Evolutionary conservation across 2,797 vertebrate species (phyloP), one percentile per base, ranked within the genome.

Genomic region (Cirrhinus molitorella): DNA sequence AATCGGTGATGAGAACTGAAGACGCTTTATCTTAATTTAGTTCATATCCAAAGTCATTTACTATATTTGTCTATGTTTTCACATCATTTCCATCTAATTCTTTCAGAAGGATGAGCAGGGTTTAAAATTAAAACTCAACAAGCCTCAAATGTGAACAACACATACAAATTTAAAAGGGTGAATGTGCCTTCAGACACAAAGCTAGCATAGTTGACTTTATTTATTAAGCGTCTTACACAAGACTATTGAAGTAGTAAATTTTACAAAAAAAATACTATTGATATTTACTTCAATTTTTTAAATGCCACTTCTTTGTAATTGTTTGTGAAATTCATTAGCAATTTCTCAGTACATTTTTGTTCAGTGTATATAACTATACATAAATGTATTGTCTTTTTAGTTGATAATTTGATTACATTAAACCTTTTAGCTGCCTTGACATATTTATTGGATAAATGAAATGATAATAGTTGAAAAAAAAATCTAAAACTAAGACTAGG

Each of bases 1-100:
- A 53, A 83, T 49, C 59, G 49, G 70, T 74, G 79, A 81, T 59
- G 67, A 14, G 67, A 34, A 47, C 65, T 43, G 31, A 34, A 71
- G 66, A 61, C 16, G 45, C 40, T 83, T 75, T n/a, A 65, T 76
- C 72, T 76, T 67, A 57, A 83, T 83, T 75, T 83, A 83, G 34
- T 34, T 75, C 59, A 25, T 31, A 57, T 76, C n/a, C 12, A 53
- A 82, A 57, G 70, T 53, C 8, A 53, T 82, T 82, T 51, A 53
- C 13, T 63, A 28, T 55, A 65, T 76, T 76, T 67, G 23, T 34
- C 72, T 11, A 6, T 67, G 34, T 74, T 45, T 67, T 65, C 0
- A 53, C 74, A 55, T 51, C 8, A 51, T 49, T 21, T 61, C 37
- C 51, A 16, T 21, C 28, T 2, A 34, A 34, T 59, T 71, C 66